Percentiles rank a stretch among this genome's conserved stretches.
phyloP scores from a whole-genome alignment of 2,113 vertebrate genomes.

The Suricata suricatta region DNA sequence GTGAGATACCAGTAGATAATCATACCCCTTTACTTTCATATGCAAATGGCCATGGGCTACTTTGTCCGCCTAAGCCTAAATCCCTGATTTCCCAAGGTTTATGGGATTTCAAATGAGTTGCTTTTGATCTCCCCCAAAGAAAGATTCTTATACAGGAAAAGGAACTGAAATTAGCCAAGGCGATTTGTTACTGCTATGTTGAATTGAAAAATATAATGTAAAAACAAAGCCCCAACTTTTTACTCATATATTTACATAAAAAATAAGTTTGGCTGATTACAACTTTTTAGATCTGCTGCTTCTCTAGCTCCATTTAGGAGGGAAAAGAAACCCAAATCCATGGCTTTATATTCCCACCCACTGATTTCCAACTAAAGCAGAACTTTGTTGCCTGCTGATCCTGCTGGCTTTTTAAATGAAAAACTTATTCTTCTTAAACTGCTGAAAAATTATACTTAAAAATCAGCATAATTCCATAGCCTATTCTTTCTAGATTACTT shows the following conservation, averaged over 20 bases:
- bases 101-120: neutral
- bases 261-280: constrained; percentile 82
- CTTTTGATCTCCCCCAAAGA: neutral
- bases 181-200: constrained; percentile 65
- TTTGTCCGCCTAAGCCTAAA: neutral
- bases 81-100: neutral
- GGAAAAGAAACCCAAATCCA: constrained; percentile 75
- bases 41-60: neutral
- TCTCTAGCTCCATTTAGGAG: constrained; percentile 83
- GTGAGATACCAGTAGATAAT: neutral
- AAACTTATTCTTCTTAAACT: constrained; percentile 90
- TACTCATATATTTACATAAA: constrained; percentile 57
- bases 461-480: constrained; percentile 88
- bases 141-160: constrained; percentile 50
- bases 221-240: constrained; percentile 70
- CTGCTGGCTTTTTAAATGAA: constrained; percentile 89
- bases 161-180: constrained; percentile 1
- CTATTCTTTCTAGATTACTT: constrained; percentile 85
- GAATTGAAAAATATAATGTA: neutral
- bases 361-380: constrained; percentile 90
- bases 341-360: constrained; percentile 87
- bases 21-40: too few species aligned
- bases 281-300: constrained; percentile 84
- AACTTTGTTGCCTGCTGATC: constrained; percentile 89
- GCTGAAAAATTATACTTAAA: constrained; percentile 91